phyloP scores from a whole-genome alignment of 2,797 vertebrate genomes.

The Melanogrammus aeglefinus region DNA sequence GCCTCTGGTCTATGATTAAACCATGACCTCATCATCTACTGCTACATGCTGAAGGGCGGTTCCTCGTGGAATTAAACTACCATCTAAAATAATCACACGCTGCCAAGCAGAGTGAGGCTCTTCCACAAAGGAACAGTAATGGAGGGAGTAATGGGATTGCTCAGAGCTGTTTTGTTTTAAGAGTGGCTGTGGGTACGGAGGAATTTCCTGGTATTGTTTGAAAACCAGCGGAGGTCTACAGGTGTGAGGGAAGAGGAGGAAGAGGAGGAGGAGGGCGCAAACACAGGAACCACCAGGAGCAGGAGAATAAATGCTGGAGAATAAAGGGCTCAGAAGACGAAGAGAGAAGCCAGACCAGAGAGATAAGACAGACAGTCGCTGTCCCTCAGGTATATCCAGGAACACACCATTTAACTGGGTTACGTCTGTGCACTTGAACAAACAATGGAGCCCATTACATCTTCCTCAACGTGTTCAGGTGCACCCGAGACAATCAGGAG shows the following conservation, averaged over 20 bases:
- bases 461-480: too few relatives aligned
- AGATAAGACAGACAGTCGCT: constrained; percentile 6
- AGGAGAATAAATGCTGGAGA: constrained; percentile 25
- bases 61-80: constrained; percentile 3
- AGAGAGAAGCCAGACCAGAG: neutral
- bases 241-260: constrained; percentile 46
- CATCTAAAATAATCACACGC: constrained; percentile 9
- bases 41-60: constrained; percentile 19
- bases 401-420: too few relatives aligned
- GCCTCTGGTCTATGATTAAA: constrained; percentile 17
- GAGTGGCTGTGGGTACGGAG: constrained; percentile 23
- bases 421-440: too few relatives aligned
- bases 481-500: too few relatives aligned
- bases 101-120: constrained; percentile 13
- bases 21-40: constrained; percentile 27
- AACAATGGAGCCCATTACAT: too few relatives aligned
- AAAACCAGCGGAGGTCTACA: constrained; percentile 46
- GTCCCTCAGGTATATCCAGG: too few relatives aligned
- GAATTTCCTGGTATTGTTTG: constrained; percentile 73
- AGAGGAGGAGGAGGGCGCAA: constrained; percentile 10
- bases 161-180: constrained; percentile 29
- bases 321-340: neutral
- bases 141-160: neutral
- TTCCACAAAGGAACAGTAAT: neutral
- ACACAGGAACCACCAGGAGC: constrained; percentile 13